Evolutionary conservation across 2,797 vertebrate species (phyloP), one percentile per base, ranked within the genome.

Genomic region (Pygocentrus nattereri): DNA sequence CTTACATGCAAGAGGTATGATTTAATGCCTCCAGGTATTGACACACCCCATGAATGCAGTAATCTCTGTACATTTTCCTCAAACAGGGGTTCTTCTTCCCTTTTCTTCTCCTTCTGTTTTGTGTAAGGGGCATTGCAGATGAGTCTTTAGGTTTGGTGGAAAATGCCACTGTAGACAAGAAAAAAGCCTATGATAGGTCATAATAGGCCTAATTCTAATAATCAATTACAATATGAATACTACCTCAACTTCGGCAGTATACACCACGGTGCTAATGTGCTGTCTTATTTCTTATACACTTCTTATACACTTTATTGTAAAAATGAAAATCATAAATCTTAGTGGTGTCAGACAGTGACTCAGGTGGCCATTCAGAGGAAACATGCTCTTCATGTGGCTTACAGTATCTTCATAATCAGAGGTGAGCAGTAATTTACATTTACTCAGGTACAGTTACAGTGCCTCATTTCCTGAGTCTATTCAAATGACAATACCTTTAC

Each of bases 31-130:
- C 91, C 82, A 95, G 79, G 50, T 95, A 95, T 82, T 90, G 93
- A 89, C 96, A 96, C 74, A 91, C 91, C 5, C 95, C 96, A 0
- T 96, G 93, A 87, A 96, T 93, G 79, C 95, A 96, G 89, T 92
- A 96, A 84, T 95, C 92, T 82, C 94, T 95, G 90, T 94, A 95
- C 80, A 92, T 62, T 34, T 69, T 95, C 80, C 87, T 84, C 88
- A 93, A 90, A 82, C 96, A 97, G 0, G 94, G 95, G 79, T 96
- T 93, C 87, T 94, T 94, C 88, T 96, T 96, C 41, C 59, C 68
- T 76, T 67, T 78, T 12, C 50, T 72, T 84, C 93, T 93, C 75
- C 88, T 90, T 47, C 65, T 92, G 27, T 89, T 93, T 83, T 91
- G 91, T 13, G 70, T 62, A 6, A 8, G 72, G 12, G 61, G 89